A percentile compares a stretch with the other conserved stretches of the same genome.
Conservation (phyloP, 2,113 vertebrate species). For the Grus americana region DNA sequence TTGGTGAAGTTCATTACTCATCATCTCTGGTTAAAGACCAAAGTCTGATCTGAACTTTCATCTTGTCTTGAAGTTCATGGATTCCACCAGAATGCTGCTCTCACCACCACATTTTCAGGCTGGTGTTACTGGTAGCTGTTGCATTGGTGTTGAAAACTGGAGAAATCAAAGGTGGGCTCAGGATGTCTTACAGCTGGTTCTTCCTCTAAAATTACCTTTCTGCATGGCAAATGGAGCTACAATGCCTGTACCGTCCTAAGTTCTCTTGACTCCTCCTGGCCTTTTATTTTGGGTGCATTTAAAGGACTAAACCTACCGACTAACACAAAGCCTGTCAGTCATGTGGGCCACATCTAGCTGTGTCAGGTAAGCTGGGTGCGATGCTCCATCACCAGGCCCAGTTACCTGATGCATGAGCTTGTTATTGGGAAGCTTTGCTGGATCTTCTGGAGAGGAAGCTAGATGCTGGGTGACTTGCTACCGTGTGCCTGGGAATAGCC, state of each 20-base stretch:
- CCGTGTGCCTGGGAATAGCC: neutral
- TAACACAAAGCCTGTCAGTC: neutral
- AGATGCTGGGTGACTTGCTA: neutral
- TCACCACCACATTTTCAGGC: rapidly evolving
- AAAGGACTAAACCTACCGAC: neutral
- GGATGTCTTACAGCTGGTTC: neutral
- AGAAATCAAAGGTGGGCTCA: neutral
- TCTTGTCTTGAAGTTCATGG: neutral
- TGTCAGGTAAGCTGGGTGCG: neutral
- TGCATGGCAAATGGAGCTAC: neutral
- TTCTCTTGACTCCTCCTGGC: neutral
- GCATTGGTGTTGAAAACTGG: neutral
- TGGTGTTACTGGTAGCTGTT: neutral
- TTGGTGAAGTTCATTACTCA: neutral
- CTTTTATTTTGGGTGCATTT: neutral
- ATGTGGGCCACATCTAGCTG: rapidly evolving
- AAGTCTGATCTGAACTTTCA: neutral
- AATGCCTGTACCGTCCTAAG: neutral
- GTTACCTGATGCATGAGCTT: neutral
- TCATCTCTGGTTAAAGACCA: neutral
- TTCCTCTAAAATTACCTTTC: neutral
- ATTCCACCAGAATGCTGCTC: neutral
- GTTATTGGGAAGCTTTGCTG: neutral
- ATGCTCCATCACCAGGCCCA: neutral
- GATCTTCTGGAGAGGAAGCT: neutral